These are phyloP conservation scores for Anodontia alba DNA, from an alignment of 2,888 invertebrate genomes.

Conservation along the genomic window DNA sequence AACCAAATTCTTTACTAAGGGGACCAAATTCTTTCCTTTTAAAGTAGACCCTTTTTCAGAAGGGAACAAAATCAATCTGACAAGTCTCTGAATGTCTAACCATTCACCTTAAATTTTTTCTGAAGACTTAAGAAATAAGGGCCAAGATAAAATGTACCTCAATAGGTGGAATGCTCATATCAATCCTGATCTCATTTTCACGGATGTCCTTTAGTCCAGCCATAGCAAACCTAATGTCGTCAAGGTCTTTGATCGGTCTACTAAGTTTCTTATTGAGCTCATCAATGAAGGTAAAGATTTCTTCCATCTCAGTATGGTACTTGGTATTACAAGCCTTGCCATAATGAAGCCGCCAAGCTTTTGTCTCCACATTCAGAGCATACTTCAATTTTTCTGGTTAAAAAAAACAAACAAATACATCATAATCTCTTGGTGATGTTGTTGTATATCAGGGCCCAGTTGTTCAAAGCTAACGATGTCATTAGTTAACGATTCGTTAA, in stretches of 20 bases:
- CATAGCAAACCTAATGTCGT: constrained; percentile 97
- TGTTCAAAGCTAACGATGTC: no score
- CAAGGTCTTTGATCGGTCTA: constrained; percentile 94
- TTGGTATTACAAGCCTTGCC: constrained; percentile 84
- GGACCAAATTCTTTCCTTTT: no score
- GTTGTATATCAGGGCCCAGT: no score
- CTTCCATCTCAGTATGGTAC: constrained; percentile 85
- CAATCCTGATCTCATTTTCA: constrained; percentile 98
- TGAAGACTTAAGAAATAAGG: no score
- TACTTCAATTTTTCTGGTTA: constrained; percentile 90
- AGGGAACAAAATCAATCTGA: no score
- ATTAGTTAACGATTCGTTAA: no score
- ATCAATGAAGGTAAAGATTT: constrained; percentile 92
- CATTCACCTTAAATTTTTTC: no score
- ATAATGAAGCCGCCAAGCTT: constrained; percentile 84
- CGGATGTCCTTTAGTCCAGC: constrained; percentile 96
- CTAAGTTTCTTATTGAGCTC: constrained; percentile 92
- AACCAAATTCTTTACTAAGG: no score
- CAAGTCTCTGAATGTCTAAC: no score
- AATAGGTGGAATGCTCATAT: constrained; percentile 95
- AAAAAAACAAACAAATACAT: constrained; percentile 3
- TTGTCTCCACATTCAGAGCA: constrained; percentile 90
- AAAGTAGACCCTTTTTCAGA: no score
- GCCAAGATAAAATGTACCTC: constrained; percentile 87
- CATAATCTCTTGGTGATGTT: no score